phyloP scores from a whole-genome alignment of 2,113 vertebrate genomes.

The Capra hircus region DNA sequence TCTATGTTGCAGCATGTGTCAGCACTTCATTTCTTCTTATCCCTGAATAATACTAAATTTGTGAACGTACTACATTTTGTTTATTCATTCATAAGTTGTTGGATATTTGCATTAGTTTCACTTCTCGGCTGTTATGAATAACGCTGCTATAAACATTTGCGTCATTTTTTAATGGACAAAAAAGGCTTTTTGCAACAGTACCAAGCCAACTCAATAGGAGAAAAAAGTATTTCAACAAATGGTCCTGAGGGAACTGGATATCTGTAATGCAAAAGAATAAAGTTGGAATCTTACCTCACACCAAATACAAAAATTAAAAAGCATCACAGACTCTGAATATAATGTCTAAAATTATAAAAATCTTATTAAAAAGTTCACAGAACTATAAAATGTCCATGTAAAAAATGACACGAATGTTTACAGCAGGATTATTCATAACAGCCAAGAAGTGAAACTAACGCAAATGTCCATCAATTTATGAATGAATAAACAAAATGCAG shows the following conservation, averaged over 20 bases:
- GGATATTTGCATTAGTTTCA: background rate
- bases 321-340: background rate
- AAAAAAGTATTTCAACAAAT: background rate
- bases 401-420: background rate
- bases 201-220: background rate
- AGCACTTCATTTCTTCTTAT: background rate
- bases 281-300: background rate
- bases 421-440: background rate
- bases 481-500: background rate
- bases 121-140: background rate
- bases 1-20: background rate
- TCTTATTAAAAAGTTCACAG: background rate
- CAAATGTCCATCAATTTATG: background rate
- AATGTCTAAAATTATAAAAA: background rate
- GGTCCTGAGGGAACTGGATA: background rate
- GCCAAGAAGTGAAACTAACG: background rate
- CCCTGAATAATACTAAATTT: background rate
- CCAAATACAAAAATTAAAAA: background rate
- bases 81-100: background rate
- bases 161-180: background rate
- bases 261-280: background rate
- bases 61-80: background rate
- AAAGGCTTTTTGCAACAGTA: background rate
- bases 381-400: background rate
- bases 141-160: background rate